Percentiles rank a stretch among this genome's conserved stretches.
Conservation (phyloP, 2,888 invertebrate genomes). For the Terebella lapidaria region DNA sequence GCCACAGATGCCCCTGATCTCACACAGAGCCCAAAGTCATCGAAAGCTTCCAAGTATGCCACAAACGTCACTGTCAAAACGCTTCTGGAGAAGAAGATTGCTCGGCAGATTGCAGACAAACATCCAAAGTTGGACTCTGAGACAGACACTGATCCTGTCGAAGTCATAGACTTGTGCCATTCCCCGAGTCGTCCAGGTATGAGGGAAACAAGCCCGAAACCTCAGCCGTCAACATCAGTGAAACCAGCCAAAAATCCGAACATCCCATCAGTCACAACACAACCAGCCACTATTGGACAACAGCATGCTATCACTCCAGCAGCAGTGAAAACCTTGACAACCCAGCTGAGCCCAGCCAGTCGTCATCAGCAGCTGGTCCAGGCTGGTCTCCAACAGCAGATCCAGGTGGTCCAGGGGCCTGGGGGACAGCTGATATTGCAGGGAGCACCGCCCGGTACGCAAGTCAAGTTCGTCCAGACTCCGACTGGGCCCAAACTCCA, state of each 20-base stretch:
- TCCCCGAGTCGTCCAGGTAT: no score
- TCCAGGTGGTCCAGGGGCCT: neutral
- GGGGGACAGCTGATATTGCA: neutral
- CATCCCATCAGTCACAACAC: neutral
- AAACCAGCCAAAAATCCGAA: no score
- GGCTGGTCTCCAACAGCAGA: neutral
- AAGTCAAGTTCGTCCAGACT: neutral
- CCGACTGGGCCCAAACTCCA: neutral
- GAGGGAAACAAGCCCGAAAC: no score
- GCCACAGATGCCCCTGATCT: neutral
- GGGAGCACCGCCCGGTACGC: neutral
- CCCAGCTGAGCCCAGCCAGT: neutral
- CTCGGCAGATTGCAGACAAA: neutral
- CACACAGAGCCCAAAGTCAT: neutral
- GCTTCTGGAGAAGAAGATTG: slow-evolving; percentile 31
- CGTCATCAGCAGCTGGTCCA: neutral
- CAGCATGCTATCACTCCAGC: neutral
- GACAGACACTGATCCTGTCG: no score
- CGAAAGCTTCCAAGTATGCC: slow-evolving; percentile 33
- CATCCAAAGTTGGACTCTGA: neutral
- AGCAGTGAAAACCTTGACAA: neutral
- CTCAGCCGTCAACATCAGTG: neutral
- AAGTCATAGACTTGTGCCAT: no score
- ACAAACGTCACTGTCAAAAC: slow-evolving; percentile 45
- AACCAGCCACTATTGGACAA: neutral